These are phyloP conservation scores for Oreochromis aureus DNA, from an alignment of 2,113 vertebrate genomes.

Conservation along the genomic window DNA sequence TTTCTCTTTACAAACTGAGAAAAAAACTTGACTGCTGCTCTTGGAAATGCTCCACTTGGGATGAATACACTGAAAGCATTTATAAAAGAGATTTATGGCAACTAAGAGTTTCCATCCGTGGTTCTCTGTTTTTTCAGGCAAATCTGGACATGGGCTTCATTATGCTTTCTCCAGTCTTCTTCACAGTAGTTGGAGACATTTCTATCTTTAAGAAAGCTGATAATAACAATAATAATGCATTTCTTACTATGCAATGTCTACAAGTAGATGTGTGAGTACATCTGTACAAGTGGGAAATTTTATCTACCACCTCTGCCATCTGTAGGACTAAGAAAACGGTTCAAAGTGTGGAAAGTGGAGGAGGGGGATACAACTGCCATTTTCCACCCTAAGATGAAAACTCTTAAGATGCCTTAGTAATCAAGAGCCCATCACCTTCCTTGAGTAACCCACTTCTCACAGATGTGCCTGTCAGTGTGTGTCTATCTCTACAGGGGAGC, in stretches of 20 bases:
- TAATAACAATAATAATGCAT: background rate
- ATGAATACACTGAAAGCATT: slow-evolving; percentile 51
- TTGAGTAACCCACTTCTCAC: background rate
- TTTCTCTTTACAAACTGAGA: background rate
- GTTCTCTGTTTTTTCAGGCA: slow-evolving; percentile 2
- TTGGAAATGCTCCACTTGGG: slow-evolving; percentile 34
- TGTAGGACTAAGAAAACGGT: background rate
- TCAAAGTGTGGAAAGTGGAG: slow-evolving; percentile 8
- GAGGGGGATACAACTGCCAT: background rate
- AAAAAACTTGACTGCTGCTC: slow-evolving; percentile 12
- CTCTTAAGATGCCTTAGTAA: background rate
- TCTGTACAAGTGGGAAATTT: background rate
- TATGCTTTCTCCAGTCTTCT: background rate
- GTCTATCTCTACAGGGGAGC: background rate
- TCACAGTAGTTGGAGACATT: background rate
- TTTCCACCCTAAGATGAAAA: slow-evolving; percentile 7
- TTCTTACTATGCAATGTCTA: background rate
- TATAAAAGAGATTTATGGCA: slow-evolving; percentile 46
- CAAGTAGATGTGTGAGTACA: background rate
- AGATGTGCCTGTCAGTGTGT: background rate
- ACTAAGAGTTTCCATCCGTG: slow-evolving; percentile 43
- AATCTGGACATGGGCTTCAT: slow-evolving; percentile 18
- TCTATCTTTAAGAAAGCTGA: background rate
- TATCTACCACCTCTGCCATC: background rate
- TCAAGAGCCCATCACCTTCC: background rate